Percentiles rank a stretch among this genome's conserved stretches.
Conservation (phyloP, 2,888 invertebrate genomes). For the Himalopsyche japonica region DNA sequence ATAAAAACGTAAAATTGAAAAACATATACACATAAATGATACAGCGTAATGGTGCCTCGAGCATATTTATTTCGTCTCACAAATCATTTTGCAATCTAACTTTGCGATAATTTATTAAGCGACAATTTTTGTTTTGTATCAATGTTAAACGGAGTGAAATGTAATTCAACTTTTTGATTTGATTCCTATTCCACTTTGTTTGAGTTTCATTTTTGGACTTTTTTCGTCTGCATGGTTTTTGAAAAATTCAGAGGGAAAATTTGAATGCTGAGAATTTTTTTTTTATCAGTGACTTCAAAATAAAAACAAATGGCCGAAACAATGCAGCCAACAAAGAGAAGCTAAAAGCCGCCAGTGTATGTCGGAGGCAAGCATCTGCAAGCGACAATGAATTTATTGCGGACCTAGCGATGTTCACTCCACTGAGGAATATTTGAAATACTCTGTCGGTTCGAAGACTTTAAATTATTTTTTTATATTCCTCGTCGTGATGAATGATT, state of each 20-base stretch:
- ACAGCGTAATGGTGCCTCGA: too few relatives aligned
- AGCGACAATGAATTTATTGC: slow-evolving; percentile 40
- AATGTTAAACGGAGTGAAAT: too few relatives aligned
- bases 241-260: background rate
- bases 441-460: slow-evolving; percentile 6
- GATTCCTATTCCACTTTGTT: background rate
- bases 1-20: too few relatives aligned
- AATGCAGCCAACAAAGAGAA: slow-evolving; percentile 29
- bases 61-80: too few relatives aligned
- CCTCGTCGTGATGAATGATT: slow-evolving; percentile 27
- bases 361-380: slow-evolving; percentile 5
- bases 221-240: background rate
- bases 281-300: slow-evolving; percentile 16
- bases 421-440: slow-evolving; percentile 29
- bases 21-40: too few relatives aligned
- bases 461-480: slow-evolving; percentile 15
- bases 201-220: background rate
- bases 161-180: background rate
- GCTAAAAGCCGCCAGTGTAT: background rate
- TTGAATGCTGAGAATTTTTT: slow-evolving; percentile 13
- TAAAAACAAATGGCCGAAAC: slow-evolving; percentile 13
- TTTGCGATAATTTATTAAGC: too few relatives aligned
- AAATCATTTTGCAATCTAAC: too few relatives aligned
- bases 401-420: slow-evolving; percentile 18
- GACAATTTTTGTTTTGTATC: too few relatives aligned